These are phyloP conservation scores for Eira barbara DNA, from an alignment of 2,113 vertebrate genomes.

Conservation along the genomic window DNA sequence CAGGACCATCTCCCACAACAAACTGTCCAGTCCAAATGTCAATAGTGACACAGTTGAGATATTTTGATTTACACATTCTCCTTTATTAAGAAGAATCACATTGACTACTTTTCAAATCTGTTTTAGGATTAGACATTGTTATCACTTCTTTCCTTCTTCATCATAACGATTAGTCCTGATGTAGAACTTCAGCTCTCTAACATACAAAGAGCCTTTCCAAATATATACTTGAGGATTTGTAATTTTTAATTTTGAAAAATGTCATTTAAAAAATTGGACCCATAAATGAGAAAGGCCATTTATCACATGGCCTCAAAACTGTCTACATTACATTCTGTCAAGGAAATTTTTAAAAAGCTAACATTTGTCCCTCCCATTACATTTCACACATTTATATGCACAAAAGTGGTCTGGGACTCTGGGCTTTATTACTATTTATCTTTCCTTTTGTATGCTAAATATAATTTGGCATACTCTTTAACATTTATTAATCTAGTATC, in stretches of 20 bases:
- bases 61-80: background rate
- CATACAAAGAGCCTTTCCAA: background rate
- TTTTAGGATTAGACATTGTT: background rate
- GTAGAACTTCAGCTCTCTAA: background rate
- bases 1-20: background rate
- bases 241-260: constrained; percentile 64
- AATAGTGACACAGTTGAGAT: background rate
- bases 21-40: background rate
- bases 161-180: background rate
- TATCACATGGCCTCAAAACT: constrained; percentile 67
- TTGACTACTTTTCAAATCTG: background rate
- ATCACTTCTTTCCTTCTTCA: background rate
- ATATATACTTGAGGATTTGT: background rate
- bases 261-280: constrained; percentile 33
- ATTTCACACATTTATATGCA: constrained; percentile 70
- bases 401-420: constrained; percentile 58
- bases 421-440: constrained; percentile 76
- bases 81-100: background rate
- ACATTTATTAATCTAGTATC: constrained; percentile 76
- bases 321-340: constrained; percentile 61
- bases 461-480: constrained; percentile 77
- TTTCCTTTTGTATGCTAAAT: constrained; percentile 78
- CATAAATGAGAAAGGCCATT: constrained; percentile 70
- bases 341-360: constrained; percentile 65
- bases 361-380: constrained; percentile 58